Conservation (phyloP, 2,888 invertebrate genomes). For the Leucozona laternaria region DNA sequence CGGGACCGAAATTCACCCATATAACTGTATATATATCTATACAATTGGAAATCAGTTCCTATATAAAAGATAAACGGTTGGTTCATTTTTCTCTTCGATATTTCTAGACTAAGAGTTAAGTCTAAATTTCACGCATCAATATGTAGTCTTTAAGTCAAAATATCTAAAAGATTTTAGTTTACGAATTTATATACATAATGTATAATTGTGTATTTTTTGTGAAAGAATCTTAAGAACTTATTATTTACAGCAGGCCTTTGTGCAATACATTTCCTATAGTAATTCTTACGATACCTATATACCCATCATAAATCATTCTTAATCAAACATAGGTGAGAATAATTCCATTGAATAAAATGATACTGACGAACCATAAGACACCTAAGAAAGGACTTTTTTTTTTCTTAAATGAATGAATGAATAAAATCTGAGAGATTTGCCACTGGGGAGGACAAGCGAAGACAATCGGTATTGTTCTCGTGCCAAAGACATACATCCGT, state of each 20-base stretch:
- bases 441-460: constrained; percentile 69
- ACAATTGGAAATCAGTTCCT: not conserved
- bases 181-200: constrained; percentile 5
- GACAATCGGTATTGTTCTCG: constrained; percentile 69
- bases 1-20: too few species aligned
- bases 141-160: not conserved
- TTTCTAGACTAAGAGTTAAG: not conserved
- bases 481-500: constrained; percentile 58
- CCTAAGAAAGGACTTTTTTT: constrained; percentile 30
- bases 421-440: constrained; percentile 49
- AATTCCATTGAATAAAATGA: constrained; percentile 47
- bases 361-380: constrained; percentile 17
- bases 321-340: constrained; percentile 63
- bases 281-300: not conserved
- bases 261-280: not conserved
- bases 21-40: too few species aligned
- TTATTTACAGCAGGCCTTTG: constrained; percentile 54
- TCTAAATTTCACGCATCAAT: constrained; percentile 17
- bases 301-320: constrained; percentile 63
- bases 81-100: not conserved
- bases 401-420: constrained; percentile 30
- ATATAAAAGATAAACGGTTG: not conserved
- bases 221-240: constrained; percentile 25
- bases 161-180: not conserved
- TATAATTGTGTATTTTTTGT: not conserved